Evolutionary conservation across 2,888 invertebrate species (phyloP).

Genomic region (Lasius fuliginosus): DNA sequence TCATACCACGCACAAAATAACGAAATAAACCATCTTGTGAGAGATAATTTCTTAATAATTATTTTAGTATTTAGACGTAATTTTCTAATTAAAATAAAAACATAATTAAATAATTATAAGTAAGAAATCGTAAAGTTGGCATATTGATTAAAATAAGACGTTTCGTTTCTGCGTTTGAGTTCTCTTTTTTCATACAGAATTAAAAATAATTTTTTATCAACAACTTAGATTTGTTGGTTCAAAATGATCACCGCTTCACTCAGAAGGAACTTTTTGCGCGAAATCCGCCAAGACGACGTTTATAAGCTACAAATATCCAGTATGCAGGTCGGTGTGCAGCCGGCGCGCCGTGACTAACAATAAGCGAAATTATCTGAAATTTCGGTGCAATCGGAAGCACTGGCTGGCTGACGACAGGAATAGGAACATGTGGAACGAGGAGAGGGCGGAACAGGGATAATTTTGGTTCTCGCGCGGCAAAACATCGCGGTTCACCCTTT

Average conservation of each 20-base stretch:
- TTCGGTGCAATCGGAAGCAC: slow-evolving; percentile 67
- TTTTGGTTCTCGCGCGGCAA: slow-evolving; percentile 79
- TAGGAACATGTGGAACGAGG: background rate
- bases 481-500: slow-evolving; percentile 80
- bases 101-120: background rate
- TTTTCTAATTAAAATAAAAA: slow-evolving; percentile 13
- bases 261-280: background rate
- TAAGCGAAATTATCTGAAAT: slow-evolving; percentile 72
- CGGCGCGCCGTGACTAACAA: slow-evolving; percentile 44
- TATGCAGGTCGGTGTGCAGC: slow-evolving; percentile 30
- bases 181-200: background rate
- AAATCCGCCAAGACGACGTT: slow-evolving; percentile 28
- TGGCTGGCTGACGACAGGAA: slow-evolving; percentile 40
- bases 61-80: background rate
- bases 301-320: slow-evolving; percentile 50
- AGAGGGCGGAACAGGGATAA: slow-evolving; percentile 68
- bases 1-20: background rate
- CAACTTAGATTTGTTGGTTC: background rate
- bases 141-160: background rate
- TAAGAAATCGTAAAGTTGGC: background rate
- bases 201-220: background rate
- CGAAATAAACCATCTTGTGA: background rate
- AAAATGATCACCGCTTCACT: background rate
- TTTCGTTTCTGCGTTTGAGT: background rate
- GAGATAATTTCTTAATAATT: slow-evolving; percentile 3